Conservation (phyloP, 2,888 invertebrate genomes). For the Sminthurides aquaticus region DNA sequence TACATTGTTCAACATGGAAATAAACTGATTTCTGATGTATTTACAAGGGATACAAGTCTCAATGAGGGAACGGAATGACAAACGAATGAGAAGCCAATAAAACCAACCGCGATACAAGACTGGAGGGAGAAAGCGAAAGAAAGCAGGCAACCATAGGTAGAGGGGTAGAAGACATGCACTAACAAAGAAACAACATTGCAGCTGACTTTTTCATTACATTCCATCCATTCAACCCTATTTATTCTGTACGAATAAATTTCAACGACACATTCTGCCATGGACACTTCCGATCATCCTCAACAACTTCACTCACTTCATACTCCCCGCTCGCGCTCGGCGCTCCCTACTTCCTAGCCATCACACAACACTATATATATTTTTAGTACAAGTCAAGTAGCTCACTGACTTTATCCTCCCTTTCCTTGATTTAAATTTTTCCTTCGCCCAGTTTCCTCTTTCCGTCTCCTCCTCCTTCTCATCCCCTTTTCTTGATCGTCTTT, state of each 20-base stretch:
- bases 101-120: no score
- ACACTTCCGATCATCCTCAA: neutral
- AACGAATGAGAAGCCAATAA: no score
- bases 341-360: no score
- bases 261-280: conserved; percentile 3
- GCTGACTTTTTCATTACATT: conserved; percentile 1
- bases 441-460: neutral
- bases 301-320: neutral
- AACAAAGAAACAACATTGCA: neutral
- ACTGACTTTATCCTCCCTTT: neutral
- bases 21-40: no score
- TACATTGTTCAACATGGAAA: no score
- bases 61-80: no score
- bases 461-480: neutral
- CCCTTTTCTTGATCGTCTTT: neutral
- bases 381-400: neutral
- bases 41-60: neutral
- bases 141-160: no score
- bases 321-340: neutral
- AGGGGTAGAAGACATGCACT: neutral
- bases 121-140: no score
- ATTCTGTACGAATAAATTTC: neutral
- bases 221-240: neutral
- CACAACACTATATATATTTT: no score
- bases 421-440: no score